Percentiles rank a stretch among this genome's conserved stretches.
Evolutionary conservation across 2,113 vertebrate species (phyloP).

Genomic region (Laticauda laticaudata): DNA sequence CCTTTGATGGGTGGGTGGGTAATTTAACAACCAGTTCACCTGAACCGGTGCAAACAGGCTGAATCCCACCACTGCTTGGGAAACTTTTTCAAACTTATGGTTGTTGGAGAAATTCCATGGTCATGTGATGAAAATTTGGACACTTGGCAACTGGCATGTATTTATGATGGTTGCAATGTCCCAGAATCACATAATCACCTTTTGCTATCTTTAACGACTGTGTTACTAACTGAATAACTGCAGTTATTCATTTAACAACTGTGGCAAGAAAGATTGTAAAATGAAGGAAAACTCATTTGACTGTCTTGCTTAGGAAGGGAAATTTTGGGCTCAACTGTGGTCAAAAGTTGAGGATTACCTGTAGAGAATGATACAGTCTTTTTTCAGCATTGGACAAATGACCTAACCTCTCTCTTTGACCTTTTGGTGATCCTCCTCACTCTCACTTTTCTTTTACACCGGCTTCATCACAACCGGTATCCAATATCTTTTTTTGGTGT

Average conservation of each 20-base stretch:
- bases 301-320: background rate
- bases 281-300: background rate
- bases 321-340: background rate
- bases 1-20: too few relatives aligned
- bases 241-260: background rate
- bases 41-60: too few relatives aligned
- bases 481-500: conserved; percentile 2
- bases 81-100: background rate
- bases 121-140: background rate
- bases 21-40: too few relatives aligned
- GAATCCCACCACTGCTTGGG: too few relatives aligned
- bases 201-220: background rate
- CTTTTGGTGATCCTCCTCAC: background rate
- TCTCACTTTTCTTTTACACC: background rate
- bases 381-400: background rate
- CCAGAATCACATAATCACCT: background rate
- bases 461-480: conserved; percentile 21
- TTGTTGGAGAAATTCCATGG: background rate
- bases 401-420: conserved; percentile 11
- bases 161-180: background rate
- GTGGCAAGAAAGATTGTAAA: background rate
- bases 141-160: background rate
- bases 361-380: background rate
- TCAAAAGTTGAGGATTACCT: background rate
- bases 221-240: background rate